Evolutionary conservation across 2,113 vertebrate genomes (phyloP), one percentile per base, ranked within the genome.

Genomic region (Corydoras sp.): DNA sequence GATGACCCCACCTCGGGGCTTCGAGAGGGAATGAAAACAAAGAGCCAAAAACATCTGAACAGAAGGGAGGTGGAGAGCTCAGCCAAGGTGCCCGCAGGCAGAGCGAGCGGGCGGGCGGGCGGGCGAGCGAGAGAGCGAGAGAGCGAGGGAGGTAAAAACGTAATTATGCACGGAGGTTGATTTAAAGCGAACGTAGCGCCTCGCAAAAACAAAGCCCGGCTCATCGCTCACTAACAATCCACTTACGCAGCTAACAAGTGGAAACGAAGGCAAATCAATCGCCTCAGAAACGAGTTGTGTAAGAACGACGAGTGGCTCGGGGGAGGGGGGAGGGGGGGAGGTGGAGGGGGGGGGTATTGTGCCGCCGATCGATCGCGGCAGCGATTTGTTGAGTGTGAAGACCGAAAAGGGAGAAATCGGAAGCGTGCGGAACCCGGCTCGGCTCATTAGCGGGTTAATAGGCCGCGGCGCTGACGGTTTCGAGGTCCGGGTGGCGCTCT

Each of bases 251-350:
- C 59, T 76, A 76, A 67, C 51, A 62, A 55, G 62, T 64, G 48
- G 48, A 58, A 29, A 56, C 32, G 32, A 62, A 71, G 35, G 60
- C 50, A 74, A 79, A 80, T 82, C 76, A 68, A 80, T 80, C 12
- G 74, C 32, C 50, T 64, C 30, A 68, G 60, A 55, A 69, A 53
- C 59, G 67, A 60, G 74, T 65, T 73, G 31, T 69, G 74, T 69
- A 71, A 80, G 72, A 74, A 67, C 70, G 63, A 53, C 62, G 64
- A 31, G 18, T 18, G 49, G 65, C 53, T 65, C 62, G 54, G 65
- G 62, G 74, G 72, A 65, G 65, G 70, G 18, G 18, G 18, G 18
- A 24, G 18, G 18, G 64, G 15, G 48, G 10, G 56, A 2, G 18
- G 18, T 24, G 18, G 2, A 2, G 18, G 18, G 2, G 18, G 18